These are phyloP conservation scores for Scophthalmus maximus DNA, from an alignment of 2,113 vertebrate species.

Conservation along the genomic window DNA sequence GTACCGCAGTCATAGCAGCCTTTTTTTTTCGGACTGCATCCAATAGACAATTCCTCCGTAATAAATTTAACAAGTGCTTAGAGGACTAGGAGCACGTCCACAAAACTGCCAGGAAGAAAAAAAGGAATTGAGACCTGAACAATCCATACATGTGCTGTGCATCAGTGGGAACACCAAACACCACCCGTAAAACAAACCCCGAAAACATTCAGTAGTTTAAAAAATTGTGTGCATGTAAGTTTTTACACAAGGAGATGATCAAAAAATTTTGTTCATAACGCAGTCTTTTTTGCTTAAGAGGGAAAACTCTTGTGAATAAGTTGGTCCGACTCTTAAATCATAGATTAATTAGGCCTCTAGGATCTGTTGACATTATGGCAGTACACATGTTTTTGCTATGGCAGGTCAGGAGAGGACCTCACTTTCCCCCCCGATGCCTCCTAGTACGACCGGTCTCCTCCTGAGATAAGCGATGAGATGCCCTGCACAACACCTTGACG, in stretches of 20 bases:
- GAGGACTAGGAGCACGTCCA: neutral
- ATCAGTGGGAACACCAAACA: neutral
- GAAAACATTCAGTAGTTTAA: neutral
- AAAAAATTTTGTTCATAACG: no score
- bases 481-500: conserved; percentile 6
- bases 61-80: neutral
- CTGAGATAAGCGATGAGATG: neutral
- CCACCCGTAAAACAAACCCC: neutral
- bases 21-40: no score
- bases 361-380: no score
- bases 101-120: neutral
- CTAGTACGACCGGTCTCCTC: neutral
- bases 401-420: neutral
- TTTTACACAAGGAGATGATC: no score
- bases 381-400: no score
- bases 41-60: no score
- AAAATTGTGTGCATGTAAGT: no score
- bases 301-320: neutral
- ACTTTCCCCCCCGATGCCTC: neutral
- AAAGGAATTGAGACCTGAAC: neutral
- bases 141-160: neutral
- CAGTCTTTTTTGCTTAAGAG: no score
- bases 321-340: neutral
- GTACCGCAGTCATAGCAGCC: no score
- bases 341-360: neutral